phyloP scores from a whole-genome alignment of 1,140 invertebrate species.

The Phocides pigmalion region DNA sequence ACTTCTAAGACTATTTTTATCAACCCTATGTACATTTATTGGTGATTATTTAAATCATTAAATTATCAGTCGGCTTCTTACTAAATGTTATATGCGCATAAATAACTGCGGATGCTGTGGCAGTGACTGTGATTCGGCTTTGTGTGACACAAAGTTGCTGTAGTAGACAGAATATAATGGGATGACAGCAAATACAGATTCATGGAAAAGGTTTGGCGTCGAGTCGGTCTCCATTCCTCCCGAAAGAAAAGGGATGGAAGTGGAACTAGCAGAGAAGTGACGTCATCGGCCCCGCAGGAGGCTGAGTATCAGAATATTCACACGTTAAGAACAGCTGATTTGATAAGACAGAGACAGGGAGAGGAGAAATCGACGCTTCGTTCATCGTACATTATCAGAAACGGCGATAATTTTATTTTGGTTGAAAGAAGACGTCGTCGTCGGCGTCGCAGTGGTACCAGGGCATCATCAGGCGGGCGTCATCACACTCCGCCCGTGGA shows the following conservation, averaged over 20 bases:
- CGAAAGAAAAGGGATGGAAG: constrained; percentile 83
- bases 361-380: constrained; percentile 79
- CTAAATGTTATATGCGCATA: constrained; percentile 37
- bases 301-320: constrained; percentile 80
- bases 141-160: constrained; percentile 40
- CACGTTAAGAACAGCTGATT: constrained; percentile 77
- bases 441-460: constrained; percentile 74
- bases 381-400: constrained; percentile 80
- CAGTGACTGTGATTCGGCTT: constrained; percentile 41
- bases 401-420: constrained; percentile 81
- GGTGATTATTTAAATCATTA: constrained; percentile 21
- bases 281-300: constrained; percentile 63
- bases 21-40: constrained; percentile 26
- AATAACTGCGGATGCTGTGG: constrained; percentile 36
- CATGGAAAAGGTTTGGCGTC: constrained; percentile 84
- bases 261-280: constrained; percentile 73
- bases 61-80: constrained; percentile 1
- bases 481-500: constrained; percentile 74
- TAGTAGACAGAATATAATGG: constrained; percentile 66
- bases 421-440: constrained; percentile 76
- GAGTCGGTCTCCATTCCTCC: constrained; percentile 83
- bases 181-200: constrained; percentile 79
- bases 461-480: constrained; percentile 72
- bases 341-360: constrained; percentile 72
- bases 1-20: constrained; percentile 44